Evolutionary conservation across 2,888 invertebrate genomes (phyloP).

Genomic region (Diachrysia chrysitis): DNA sequence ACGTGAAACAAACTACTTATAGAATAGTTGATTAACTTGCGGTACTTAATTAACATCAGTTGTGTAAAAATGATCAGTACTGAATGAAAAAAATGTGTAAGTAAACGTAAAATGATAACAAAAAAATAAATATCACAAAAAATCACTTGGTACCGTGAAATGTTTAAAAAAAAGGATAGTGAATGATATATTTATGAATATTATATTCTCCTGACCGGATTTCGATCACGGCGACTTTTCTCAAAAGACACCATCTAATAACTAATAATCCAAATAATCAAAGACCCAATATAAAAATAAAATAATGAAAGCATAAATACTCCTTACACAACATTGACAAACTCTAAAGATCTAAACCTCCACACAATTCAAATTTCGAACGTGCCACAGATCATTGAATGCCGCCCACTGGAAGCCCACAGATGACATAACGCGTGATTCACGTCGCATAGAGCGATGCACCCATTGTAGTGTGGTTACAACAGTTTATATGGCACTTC

Average conservation of each 20-base stretch:
- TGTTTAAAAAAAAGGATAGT: too few species aligned
- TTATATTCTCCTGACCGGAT: too few species aligned
- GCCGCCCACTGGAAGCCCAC: constrained; percentile 46
- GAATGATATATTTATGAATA: too few species aligned
- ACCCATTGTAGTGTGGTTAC: constrained; percentile 28
- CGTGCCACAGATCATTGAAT: constrained; percentile 19
- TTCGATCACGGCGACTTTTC: too few species aligned
- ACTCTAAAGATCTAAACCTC: not conserved
- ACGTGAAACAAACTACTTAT: too few species aligned
- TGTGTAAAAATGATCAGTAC: too few species aligned
- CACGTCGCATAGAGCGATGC: constrained; percentile 39
- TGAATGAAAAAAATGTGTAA: not conserved
- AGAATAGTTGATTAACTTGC: constrained; percentile 28
- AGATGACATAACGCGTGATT: constrained; percentile 53
- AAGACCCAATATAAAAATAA: not conserved
- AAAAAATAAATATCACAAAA: too few species aligned
- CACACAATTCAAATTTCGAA: constrained; percentile 44
- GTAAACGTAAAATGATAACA: not conserved
- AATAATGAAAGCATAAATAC: not conserved
- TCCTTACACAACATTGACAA: not conserved
- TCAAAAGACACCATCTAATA: too few species aligned
- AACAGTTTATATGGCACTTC: not conserved
- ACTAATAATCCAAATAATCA: not conserved
- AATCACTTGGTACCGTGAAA: too few species aligned
- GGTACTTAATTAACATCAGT: constrained; percentile 3